Conservation (phyloP, 1,140 invertebrate genomes). For the Himalopsyche phryganea region DNA sequence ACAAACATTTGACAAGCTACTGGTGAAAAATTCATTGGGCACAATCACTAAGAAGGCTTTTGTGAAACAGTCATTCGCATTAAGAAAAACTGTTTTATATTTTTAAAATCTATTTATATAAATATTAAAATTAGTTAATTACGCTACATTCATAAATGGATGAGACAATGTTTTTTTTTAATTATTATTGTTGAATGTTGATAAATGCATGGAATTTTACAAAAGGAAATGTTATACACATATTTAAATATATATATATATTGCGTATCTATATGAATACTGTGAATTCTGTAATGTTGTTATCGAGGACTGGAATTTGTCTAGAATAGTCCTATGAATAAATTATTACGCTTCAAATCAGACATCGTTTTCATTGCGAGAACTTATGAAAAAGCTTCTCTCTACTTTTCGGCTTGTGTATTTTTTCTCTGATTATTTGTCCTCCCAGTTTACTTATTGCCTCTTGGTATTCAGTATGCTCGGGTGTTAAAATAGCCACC, state of each 20-base stretch:
- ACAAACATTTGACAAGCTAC: too few species aligned
- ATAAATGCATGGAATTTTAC: slow-evolving; percentile 28
- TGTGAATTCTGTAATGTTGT: slow-evolving; percentile 27
- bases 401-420: too few species aligned
- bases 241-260: slow-evolving; percentile 4
- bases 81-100: slow-evolving; percentile 8
- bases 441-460: too few species aligned
- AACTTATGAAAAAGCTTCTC: too few species aligned
- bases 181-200: slow-evolving; percentile 24
- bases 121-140: background rate
- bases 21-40: background rate
- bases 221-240: slow-evolving; percentile 21
- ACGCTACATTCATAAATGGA: too few species aligned
- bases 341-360: background rate
- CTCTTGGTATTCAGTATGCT: too few species aligned
- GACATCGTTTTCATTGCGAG: background rate
- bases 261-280: slow-evolving; percentile 1
- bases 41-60: background rate
- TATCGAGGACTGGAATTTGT: slow-evolving; percentile 27
- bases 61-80: background rate
- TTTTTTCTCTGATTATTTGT: too few species aligned
- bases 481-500: too few species aligned
- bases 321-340: background rate
- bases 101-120: slow-evolving; percentile 4
- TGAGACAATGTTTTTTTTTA: background rate